These are phyloP conservation scores for Syncerus caffer DNA, from an alignment of 2,797 vertebrate species.

Conservation along the genomic window DNA sequence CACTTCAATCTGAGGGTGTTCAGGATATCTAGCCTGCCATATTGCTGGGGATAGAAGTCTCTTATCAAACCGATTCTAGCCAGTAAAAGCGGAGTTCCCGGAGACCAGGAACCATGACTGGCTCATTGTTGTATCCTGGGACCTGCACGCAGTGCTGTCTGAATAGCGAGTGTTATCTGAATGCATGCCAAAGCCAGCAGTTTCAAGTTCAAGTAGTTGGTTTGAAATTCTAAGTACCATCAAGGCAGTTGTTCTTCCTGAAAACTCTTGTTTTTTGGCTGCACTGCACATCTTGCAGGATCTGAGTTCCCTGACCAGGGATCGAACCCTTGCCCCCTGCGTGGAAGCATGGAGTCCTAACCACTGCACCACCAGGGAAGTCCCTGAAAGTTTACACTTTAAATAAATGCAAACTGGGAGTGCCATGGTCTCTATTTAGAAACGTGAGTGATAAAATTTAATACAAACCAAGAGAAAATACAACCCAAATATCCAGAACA, in stretches of 20 bases:
- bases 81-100: neutral
- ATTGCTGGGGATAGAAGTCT: neutral
- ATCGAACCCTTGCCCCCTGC: neutral
- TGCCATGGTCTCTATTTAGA: neutral
- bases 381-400: neutral
- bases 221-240: constrained; percentile 11
- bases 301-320: neutral
- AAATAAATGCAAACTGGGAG: neutral
- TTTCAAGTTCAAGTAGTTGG: neutral
- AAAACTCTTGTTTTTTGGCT: neutral
- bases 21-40: neutral
- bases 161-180: neutral
- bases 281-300: neutral
- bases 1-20: neutral
- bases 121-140: neutral
- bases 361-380: neutral
- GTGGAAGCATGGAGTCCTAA: neutral
- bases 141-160: neutral
- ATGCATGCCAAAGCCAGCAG: neutral
- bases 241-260: constrained; percentile 10
- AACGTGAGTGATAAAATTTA: neutral
- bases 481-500: neutral
- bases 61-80: neutral
- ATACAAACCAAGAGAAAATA: neutral
- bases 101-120: neutral